phyloP scores from a whole-genome alignment of 1,140 invertebrate species.

The Bombus haemorrhoidalis region DNA sequence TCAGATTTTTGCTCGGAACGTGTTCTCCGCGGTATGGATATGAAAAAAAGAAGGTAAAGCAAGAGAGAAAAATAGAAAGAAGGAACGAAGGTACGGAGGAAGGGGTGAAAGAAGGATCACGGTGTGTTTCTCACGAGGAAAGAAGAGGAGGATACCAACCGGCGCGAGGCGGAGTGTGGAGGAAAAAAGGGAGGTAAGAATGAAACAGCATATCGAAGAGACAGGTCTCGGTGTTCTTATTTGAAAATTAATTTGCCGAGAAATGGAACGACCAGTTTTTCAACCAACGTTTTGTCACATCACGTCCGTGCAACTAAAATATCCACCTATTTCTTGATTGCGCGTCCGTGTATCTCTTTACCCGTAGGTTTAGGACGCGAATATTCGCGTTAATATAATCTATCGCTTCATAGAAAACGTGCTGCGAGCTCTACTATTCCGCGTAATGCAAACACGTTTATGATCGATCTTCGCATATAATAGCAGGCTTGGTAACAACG shows the following conservation, averaged over 20 bases:
- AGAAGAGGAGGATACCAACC: background rate
- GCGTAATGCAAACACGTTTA: background rate
- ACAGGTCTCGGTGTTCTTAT: constrained; percentile 58
- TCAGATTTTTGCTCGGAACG: constrained; percentile 57
- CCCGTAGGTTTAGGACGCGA: background rate
- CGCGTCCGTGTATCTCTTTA: background rate
- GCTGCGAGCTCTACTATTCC: background rate
- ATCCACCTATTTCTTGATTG: constrained; percentile 49
- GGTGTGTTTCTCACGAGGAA: background rate
- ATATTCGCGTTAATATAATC: background rate
- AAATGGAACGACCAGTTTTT: constrained; percentile 65
- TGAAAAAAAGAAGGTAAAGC: background rate
- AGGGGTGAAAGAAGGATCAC: background rate
- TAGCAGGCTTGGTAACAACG: background rate
- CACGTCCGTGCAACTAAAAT: constrained; percentile 43
- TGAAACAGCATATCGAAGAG: constrained; percentile 54
- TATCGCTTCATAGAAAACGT: background rate
- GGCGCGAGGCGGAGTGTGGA: background rate
- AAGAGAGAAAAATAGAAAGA: background rate
- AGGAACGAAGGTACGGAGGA: background rate
- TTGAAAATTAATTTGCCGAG: constrained; percentile 66
- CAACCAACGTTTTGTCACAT: constrained; percentile 44
- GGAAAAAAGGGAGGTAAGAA: constrained; percentile 23
- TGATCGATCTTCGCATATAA: background rate
- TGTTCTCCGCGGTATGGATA: constrained; percentile 21